These are phyloP conservation scores for Dorcus hopei DNA, from an alignment of 2,888 invertebrate genomes.

Conservation along the genomic window DNA sequence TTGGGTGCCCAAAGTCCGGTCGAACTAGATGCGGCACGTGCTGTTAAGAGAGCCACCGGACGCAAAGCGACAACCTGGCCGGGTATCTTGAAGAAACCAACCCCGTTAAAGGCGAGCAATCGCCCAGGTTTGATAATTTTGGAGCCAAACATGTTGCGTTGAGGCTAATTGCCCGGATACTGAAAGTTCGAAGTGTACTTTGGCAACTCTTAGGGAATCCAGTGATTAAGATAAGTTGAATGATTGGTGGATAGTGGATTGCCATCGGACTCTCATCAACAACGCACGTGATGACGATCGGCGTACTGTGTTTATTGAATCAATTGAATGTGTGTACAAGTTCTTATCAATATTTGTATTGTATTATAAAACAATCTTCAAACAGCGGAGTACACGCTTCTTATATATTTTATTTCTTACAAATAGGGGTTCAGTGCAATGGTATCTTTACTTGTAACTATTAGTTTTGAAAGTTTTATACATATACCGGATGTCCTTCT, in stretches of 20 bases:
- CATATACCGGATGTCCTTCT: no score
- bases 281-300: conserved; percentile 18
- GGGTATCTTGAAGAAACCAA: conserved; percentile 39
- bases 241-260: conserved; percentile 29
- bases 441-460: no score
- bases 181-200: conserved; percentile 3
- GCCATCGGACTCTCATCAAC: conserved; percentile 34
- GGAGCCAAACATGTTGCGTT: conserved; percentile 25
- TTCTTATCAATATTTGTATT: no score
- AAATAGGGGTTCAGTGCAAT: no score
- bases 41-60: conserved; percentile 21
- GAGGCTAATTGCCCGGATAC: conserved; percentile 4
- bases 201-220: conserved; percentile 29
- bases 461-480: no score
- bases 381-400: no score
- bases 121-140: conserved; percentile 28
- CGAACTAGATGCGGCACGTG: conserved; percentile 38
- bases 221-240: conserved; percentile 30
- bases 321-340: no score
- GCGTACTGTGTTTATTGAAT: neutral
- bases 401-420: no score
- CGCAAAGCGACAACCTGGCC: conserved; percentile 38
- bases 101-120: conserved; percentile 32
- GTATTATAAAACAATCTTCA: no score
- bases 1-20: conserved; percentile 42